Base-by-base conservation (phyloP, 2,888 invertebrate species). In the Schizaphis graminum region DNA sequence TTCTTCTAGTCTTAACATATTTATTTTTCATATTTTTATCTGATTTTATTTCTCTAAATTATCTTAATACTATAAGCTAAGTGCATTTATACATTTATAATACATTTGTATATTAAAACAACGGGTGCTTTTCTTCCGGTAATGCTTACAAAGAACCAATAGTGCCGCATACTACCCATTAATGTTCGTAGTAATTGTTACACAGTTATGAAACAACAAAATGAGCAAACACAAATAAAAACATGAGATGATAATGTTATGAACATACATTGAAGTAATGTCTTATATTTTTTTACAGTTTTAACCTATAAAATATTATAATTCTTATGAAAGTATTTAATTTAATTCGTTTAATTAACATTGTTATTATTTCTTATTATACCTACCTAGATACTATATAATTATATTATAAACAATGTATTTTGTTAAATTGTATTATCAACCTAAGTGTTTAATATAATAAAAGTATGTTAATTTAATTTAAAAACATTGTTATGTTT, bases 81-180 rank as follows among this genome's bases (percentile, higher is more conserved):
- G 26, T 24, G 90, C 49, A 49, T 91, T 35, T 47, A 44, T 49
- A 10, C 35, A 91, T 49, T 89, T 49, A 35, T 91, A 89, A 89
- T 57, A 89, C 5, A 61, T 61, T 61, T n/a, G 89, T 61, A 90
- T 90, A 49, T 49, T 77, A n/a, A 47, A 61, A 91, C 86, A 86
- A 61, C 47, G 47, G n/a, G 10, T 57, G 56, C n/a, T 91, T 57
- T 57, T 85, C 85, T 57, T n/a, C 44, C 11, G 44, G 44, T 57
- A 24, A 85, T 21, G n/a, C 21, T 85, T 84, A 53, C 57, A 85
- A n/a, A 61, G 44, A 10, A 85, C n/a, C 84, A n/a, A 88, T 53
- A 57, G 11, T 85, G 56, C 53, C 44, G n/a, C 28, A 85, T 44
- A 91, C 44, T 49, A 53, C 4, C 4, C 21, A 35, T 28, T 77